Conservation (phyloP, 2,888 invertebrate species). For the Drosophila conformis region DNA sequence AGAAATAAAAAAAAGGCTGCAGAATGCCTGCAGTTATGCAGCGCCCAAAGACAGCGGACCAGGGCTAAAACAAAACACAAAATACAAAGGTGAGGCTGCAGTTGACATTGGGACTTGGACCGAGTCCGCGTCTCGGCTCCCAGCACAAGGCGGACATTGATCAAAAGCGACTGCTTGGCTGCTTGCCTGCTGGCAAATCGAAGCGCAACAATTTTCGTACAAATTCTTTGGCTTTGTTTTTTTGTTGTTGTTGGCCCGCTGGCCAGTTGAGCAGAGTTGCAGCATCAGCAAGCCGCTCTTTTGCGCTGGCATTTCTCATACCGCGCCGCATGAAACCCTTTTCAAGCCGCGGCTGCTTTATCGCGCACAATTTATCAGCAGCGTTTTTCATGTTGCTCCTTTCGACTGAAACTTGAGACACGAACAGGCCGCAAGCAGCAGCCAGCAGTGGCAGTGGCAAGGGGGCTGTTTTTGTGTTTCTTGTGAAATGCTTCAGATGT, state of each 20-base stretch:
- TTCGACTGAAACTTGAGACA: slow-evolving; percentile 71
- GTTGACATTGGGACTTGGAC: slow-evolving; percentile 68
- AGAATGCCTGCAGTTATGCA: slow-evolving; percentile 76
- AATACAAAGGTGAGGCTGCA: slow-evolving; percentile 67
- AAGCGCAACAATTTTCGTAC: slow-evolving; percentile 80
- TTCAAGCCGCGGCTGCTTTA: slow-evolving; percentile 68
- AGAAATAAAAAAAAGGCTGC: slow-evolving; percentile 21
- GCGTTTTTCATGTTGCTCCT: slow-evolving; percentile 75
- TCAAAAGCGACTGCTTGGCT: slow-evolving; percentile 62
- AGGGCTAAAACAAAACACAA: slow-evolving; percentile 18
- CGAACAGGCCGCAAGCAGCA: slow-evolving; percentile 41
- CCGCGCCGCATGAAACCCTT: slow-evolving; percentile 68
- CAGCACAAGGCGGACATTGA: slow-evolving; percentile 62
- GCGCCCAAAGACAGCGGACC: slow-evolving; percentile 22
- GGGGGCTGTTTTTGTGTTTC: slow-evolving; percentile 47
- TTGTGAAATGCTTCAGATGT: slow-evolving; percentile 65
- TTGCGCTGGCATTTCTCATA: slow-evolving; percentile 65
- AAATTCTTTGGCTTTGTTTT: slow-evolving; percentile 72
- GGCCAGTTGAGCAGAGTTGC: slow-evolving; percentile 50
- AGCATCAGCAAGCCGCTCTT: slow-evolving; percentile 29
- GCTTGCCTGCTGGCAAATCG: slow-evolving; percentile 63
- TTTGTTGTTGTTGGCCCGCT: slow-evolving; percentile 6
- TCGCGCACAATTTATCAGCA: slow-evolving; percentile 80
- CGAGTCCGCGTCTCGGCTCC: slow-evolving; percentile 5
- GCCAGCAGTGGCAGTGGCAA: slow-evolving; percentile 17